A percentile compares a stretch with the other conserved stretches of the same genome.
phyloP scores from a whole-genome alignment of 2,113 vertebrate genomes.

The Corvus moneduloides region DNA sequence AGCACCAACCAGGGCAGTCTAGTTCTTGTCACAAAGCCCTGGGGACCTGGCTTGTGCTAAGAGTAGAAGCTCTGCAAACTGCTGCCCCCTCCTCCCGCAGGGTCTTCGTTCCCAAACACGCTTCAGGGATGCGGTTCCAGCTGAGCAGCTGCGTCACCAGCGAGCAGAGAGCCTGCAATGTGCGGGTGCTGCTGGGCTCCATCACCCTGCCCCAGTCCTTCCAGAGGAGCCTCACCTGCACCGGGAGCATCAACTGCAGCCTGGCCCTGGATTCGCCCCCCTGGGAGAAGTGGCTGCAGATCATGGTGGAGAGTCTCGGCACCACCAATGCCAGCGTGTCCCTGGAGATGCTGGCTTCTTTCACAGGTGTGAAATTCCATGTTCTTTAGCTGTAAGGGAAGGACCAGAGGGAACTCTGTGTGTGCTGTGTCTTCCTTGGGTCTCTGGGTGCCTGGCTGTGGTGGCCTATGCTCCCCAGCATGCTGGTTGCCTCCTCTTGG shows the following conservation, averaged over 20 bases:
- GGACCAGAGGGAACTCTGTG: background rate
- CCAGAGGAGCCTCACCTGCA: conserved; percentile 78
- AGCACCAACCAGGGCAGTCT: background rate
- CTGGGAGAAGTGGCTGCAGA: conserved; percentile 88
- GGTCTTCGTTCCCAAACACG: conserved; percentile 86
- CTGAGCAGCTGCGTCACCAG: conserved; percentile 74
- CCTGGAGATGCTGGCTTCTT: conserved; percentile 74
- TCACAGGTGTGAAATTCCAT: conserved; percentile 77
- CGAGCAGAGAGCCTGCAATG: conserved; percentile 48
- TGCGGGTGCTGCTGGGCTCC: conserved; percentile 81
- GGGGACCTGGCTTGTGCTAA: background rate
- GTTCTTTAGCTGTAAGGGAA: background rate
- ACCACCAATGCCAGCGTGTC: conserved; percentile 55
- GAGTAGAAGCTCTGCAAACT: background rate
- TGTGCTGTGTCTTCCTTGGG: background rate
- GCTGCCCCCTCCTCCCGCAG: conserved; percentile 50
- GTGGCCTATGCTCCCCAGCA: background rate
- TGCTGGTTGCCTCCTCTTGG: background rate
- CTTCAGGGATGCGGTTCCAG: conserved; percentile 74
- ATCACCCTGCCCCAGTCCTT: conserved; percentile 71
- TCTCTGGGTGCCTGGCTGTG: background rate
- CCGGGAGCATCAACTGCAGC: conserved; percentile 63
- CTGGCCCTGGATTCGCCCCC: conserved; percentile 78
- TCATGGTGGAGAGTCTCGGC: conserved; percentile 77
- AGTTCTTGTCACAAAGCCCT: background rate